These are phyloP conservation scores for Oscarella lobularis DNA, from an alignment of 37 sponge, comb jelly and placozoan genomes.

Conservation along the genomic window DNA sequence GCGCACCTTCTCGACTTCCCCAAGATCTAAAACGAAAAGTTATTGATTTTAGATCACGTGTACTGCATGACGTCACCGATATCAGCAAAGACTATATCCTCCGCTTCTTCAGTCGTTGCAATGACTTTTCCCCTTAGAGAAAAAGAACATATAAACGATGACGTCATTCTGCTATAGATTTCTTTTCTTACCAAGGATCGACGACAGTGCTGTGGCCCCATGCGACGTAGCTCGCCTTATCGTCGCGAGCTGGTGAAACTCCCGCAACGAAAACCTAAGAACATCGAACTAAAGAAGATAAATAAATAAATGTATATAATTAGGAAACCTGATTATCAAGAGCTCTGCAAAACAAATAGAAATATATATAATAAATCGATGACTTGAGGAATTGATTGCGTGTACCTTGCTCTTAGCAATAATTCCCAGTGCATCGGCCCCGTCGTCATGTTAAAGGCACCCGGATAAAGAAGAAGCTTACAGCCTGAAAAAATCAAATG, in stretches of 20 bases:
- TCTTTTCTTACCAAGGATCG: conserved; percentile 59
- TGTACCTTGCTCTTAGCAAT: conserved; percentile 38
- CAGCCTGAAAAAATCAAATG: conserved; percentile 27
- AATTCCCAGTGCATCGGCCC: conserved; percentile 95
- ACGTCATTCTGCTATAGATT: not conserved
- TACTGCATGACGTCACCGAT: conserved; percentile 8
- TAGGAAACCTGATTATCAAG: not conserved
- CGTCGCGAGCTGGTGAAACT: conserved; percentile 69
- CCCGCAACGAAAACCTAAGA: conserved; percentile 49
- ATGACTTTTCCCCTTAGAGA: conserved; percentile 53
- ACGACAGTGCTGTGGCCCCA: conserved; percentile 71
- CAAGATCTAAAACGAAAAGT: not conserved
- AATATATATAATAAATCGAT: conserved; percentile 4
- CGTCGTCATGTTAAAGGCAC: conserved; percentile 93
- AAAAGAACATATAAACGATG: not conserved
- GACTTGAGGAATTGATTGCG: not conserved
- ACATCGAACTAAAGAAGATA: not conserved
- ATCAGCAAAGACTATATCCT: conserved; percentile 48
- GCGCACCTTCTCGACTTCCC: not conserved
- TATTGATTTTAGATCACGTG: not conserved
- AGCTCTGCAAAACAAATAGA: conserved; percentile 9
- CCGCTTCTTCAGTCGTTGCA: conserved; percentile 30
- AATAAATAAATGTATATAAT: not conserved
- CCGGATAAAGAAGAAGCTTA: conserved; percentile 73
- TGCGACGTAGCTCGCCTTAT: conserved; percentile 46